phyloP scores from a whole-genome alignment of 2,797 vertebrate genomes.

The Tenualosa ilisha region DNA sequence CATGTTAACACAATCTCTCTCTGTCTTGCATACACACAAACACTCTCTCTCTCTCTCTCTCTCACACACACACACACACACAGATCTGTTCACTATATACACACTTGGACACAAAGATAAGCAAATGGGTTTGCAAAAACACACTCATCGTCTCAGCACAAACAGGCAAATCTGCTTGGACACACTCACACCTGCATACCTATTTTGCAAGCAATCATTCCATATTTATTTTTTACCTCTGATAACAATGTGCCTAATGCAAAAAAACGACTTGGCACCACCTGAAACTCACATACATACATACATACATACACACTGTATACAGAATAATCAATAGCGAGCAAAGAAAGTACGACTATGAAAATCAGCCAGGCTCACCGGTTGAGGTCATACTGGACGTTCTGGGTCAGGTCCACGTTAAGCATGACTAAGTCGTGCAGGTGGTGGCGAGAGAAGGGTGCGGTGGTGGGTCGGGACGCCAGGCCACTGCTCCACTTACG shows the following conservation, averaged over 20 bases:
- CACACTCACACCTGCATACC: neutral
- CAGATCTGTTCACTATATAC: too few species aligned
- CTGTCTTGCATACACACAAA: neutral
- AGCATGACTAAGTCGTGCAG: conserved; percentile 92
- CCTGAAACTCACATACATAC: too few species aligned
- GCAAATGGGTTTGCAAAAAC: too few species aligned
- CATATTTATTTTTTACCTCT: neutral
- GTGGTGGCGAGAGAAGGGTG: conserved; percentile 88
- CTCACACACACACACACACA: neutral
- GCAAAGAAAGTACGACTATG: neutral
- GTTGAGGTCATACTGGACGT: conserved; percentile 96
- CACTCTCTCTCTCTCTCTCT: neutral
- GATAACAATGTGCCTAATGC: neutral
- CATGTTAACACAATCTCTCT: neutral
- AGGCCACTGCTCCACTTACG: conserved; percentile 91
- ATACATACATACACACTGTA: neutral
- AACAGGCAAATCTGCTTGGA: neutral
- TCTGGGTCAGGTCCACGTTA: conserved; percentile 95
- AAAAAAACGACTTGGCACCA: neutral
- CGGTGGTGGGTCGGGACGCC: conserved; percentile 61
- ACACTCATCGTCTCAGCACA: neutral
- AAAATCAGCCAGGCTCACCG: conserved; percentile 74
- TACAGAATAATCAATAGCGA: neutral
- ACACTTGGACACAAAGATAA: too few species aligned
- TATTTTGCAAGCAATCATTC: neutral